phyloP scores from a whole-genome alignment of 2,113 vertebrate genomes.

The Tetrao urogallus region DNA sequence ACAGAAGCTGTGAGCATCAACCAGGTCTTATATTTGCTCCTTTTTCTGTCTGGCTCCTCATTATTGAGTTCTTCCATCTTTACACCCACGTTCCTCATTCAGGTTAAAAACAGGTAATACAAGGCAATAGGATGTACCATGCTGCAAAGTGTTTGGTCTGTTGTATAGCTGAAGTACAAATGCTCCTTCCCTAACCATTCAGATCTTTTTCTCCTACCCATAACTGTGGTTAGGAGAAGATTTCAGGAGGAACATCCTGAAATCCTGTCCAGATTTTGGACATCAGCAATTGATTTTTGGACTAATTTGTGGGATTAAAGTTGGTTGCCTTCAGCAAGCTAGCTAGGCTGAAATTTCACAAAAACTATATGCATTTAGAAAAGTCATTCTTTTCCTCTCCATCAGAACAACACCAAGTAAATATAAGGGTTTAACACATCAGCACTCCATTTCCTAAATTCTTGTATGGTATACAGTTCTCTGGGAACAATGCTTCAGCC shows the following conservation, averaged over 20 bases:
- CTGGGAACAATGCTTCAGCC: background rate
- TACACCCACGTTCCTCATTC: background rate
- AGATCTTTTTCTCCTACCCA: background rate
- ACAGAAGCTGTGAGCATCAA: background rate
- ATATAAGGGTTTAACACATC: background rate
- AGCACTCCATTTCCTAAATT: background rate
- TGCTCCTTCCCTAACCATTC: background rate
- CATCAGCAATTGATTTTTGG: background rate
- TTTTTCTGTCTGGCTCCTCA: background rate
- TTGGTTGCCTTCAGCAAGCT: background rate
- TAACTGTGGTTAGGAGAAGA: background rate
- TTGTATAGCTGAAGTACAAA: background rate
- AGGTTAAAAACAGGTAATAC: background rate
- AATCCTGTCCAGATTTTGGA: background rate
- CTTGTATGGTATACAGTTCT: background rate
- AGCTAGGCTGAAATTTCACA: background rate
- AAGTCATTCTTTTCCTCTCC: background rate
- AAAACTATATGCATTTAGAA: background rate
- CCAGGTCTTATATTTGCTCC: background rate
- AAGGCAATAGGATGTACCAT: rapidly evolving
- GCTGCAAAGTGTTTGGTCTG: rapidly evolving
- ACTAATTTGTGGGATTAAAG: background rate
- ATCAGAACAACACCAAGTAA: background rate
- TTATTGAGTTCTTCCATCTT: background rate
- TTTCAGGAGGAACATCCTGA: background rate